Evolutionary conservation across 2,888 invertebrate species (phyloP), one percentile per base, ranked within the genome.

Genomic region (Boloria selene): DNA sequence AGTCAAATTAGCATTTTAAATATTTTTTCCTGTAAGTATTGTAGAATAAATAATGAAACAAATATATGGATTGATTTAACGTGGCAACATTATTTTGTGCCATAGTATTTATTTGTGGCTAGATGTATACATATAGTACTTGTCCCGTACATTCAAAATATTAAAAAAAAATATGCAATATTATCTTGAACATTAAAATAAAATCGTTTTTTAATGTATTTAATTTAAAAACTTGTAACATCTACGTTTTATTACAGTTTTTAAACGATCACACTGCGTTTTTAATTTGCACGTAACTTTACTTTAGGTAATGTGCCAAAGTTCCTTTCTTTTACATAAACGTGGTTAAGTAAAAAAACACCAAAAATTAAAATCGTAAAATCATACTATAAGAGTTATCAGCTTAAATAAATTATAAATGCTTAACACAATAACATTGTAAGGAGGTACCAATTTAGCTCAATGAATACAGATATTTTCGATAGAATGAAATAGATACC

Each of bases 241-340:
- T 14, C 16, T 59, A 49, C 38, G 49, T 17, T 59, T 49, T 38
- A 17, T 49, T 17, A 31, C 47, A 18, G 49, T 38, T 59, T 26
- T 26, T 17, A 42, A 44, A 54, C 52, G 38, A 42, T 26, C 31
- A 38, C 1, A 31, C 5, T 38, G 31, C 31, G 49, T 51, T 55
- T 38, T 52, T 58, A 51, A 45, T 53, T 65, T 67, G 68, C 70
- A 72, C 69, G 61, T 61, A 53, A 52, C 59, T 61, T 67, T 68
- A 68, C 68, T 73, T 74, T 68, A 65, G 18, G 67, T 67, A 55
- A 74, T 72, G 74, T 74, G 74, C 74, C 74, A 74, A 74, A 74
- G 61, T 69, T 68, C 44, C 47, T 68, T 68, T 67, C 62, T 49
- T 59, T 49, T 56, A 54, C 38, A 38, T 18, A 38, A 49, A 49